These are phyloP conservation scores for Tenualosa thibaudeaui DNA, from an alignment of 2,797 vertebrate species.

Conservation along the genomic window DNA sequence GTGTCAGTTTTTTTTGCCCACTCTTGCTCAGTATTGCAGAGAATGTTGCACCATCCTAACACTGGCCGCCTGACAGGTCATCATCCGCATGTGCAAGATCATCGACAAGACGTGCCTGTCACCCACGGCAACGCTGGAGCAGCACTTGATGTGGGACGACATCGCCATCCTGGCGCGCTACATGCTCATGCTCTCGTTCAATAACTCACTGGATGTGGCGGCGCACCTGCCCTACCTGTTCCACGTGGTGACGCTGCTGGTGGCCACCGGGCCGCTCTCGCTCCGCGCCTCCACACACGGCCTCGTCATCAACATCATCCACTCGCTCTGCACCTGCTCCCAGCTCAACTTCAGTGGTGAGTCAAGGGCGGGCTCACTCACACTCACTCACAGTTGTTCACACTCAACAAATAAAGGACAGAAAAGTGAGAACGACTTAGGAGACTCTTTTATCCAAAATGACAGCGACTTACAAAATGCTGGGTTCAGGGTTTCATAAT, in stretches of 20 bases:
- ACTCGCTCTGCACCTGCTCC: constrained; percentile 96
- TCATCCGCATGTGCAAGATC: constrained; percentile 98
- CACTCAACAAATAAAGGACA: too few species aligned
- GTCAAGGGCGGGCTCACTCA: constrained; percentile 41
- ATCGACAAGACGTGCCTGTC: constrained; percentile 98
- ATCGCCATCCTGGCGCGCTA: constrained; percentile 97
- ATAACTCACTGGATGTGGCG: constrained; percentile 96
- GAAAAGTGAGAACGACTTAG: too few species aligned
- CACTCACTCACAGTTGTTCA: background rate
- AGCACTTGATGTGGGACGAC: constrained; percentile 99
- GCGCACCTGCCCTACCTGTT: constrained; percentile 98
- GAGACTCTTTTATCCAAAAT: too few species aligned
- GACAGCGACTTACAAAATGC: too few species aligned
- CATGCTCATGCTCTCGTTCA: constrained; percentile 99
- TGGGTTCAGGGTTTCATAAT: too few species aligned
- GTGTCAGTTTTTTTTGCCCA: too few species aligned
- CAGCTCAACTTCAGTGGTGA: constrained; percentile 98
- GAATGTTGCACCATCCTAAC: too few species aligned
- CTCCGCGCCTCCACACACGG: constrained; percentile 96
- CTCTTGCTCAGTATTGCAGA: too few species aligned
- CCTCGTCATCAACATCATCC: constrained; percentile 98
- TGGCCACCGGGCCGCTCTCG: constrained; percentile 95
- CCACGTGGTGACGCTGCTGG: constrained; percentile 94
- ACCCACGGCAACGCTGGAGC: constrained; percentile 94
- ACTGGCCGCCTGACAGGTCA: constrained; percentile 76